Conservation (phyloP, 2,113 vertebrate species). For the Nesoenas mayeri region DNA sequence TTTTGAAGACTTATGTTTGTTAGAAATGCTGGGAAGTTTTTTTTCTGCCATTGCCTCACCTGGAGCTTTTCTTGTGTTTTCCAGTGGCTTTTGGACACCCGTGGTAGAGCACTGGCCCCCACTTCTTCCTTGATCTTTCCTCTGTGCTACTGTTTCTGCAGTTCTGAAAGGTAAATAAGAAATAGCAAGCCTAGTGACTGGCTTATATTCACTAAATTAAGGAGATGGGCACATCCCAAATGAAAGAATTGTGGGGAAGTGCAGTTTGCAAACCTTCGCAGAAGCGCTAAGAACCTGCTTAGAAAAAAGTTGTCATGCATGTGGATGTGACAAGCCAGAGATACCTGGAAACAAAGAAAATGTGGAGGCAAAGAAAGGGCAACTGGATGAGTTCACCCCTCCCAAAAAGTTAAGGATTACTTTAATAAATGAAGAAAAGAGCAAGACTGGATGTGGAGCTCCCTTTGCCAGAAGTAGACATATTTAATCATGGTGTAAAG, state of each 20-base stretch:
- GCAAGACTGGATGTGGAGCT: neutral
- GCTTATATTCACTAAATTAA: neutral
- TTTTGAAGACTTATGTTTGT: neutral
- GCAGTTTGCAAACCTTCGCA: neutral
- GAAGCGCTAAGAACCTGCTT: neutral
- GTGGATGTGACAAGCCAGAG: neutral
- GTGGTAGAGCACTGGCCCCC: accelerated
- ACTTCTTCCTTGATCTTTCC: neutral
- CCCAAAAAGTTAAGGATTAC: neutral
- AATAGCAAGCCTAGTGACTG: neutral
- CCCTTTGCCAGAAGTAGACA: neutral
- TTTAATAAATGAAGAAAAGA: neutral
- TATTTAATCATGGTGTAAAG: neutral
- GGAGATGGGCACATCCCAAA: too few relatives aligned
- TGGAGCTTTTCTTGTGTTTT: neutral
- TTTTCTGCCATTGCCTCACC: neutral
- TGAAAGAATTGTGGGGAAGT: neutral
- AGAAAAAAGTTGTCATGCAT: neutral
- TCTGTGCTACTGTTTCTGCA: neutral
- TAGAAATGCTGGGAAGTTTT: neutral
- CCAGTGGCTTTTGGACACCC: neutral
- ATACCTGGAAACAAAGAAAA: neutral
- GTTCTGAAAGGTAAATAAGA: neutral
- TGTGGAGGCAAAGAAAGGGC: neutral
- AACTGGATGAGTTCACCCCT: neutral